Conservation (phyloP, 2,888 invertebrate species). For the Griposia aprilina region DNA sequence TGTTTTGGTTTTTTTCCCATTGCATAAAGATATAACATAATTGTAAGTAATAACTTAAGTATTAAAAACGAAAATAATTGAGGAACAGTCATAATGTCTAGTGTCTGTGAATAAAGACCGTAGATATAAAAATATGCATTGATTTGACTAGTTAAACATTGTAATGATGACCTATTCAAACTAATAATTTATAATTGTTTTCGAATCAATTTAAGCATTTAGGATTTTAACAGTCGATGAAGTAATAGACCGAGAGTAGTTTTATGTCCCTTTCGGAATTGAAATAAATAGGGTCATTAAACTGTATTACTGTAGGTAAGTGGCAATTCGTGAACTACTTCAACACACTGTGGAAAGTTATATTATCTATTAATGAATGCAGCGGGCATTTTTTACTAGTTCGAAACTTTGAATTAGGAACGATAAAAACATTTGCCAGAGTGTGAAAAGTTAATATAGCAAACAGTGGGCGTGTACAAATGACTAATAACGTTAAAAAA, state of each 20-base stretch:
- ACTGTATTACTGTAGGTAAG: slow-evolving; percentile 19
- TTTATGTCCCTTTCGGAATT: slow-evolving; percentile 14
- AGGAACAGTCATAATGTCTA: neutral
- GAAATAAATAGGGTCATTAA: slow-evolving; percentile 50
- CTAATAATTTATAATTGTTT: neutral
- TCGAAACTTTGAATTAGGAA: slow-evolving; percentile 33
- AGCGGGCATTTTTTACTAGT: slow-evolving; percentile 5
- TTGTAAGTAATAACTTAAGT: neutral
- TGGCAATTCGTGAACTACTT: slow-evolving; percentile 14
- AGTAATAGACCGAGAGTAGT: neutral
- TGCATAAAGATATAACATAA: neutral
- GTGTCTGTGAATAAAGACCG: neutral
- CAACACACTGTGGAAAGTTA: slow-evolving; percentile 11
- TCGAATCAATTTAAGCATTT: neutral
- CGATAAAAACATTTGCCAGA: slow-evolving; percentile 31
- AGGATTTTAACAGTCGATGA: neutral
- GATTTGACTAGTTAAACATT: slow-evolving; percentile 11
- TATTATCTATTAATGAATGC: slow-evolving; percentile 1
- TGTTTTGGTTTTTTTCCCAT: neutral
- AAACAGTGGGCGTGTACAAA: slow-evolving; percentile 71
- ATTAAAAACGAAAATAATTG: neutral
- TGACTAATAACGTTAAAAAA: slow-evolving; percentile 61
- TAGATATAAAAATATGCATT: slow-evolving; percentile 5
- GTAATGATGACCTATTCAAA: neutral
- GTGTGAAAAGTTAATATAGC: slow-evolving; percentile 23